Evolutionary conservation across 2,797 vertebrate genomes (phyloP).

Genomic region (Chelidonichthys spinosus): DNA sequence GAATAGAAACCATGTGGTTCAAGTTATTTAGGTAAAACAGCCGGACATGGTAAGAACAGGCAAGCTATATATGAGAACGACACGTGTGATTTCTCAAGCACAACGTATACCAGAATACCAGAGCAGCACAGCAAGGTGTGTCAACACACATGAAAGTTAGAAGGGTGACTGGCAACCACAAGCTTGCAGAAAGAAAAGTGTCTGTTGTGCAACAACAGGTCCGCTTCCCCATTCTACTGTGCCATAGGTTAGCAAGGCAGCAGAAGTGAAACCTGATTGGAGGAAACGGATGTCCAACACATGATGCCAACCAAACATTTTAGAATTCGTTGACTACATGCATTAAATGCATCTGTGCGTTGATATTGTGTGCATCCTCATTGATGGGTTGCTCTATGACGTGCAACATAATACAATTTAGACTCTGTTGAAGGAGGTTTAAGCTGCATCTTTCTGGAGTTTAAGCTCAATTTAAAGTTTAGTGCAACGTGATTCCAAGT

Average conservation of each 20-base stretch:
- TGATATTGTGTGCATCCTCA: background rate
- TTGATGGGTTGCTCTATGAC: background rate
- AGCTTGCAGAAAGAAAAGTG: conserved; percentile 35
- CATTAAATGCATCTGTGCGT: background rate
- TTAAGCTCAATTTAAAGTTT: no score
- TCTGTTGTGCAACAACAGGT: conserved; percentile 55
- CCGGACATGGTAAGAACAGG: background rate
- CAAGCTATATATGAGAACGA: background rate
- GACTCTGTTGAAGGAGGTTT: background rate
- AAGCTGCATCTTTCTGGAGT: background rate
- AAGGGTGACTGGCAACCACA: conserved; percentile 19
- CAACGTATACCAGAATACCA: conserved; percentile 32
- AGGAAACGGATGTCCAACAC: conserved; percentile 66
- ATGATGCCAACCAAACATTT: conserved; percentile 14
- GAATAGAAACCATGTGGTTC: background rate
- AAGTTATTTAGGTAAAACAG: background rate
- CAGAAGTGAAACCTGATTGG: conserved; percentile 76
- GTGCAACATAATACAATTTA: no score
- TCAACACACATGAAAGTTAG: conserved; percentile 53
- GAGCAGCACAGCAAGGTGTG: conserved; percentile 16
- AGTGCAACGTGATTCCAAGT: background rate
- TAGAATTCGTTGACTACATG: background rate
- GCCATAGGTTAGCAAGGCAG: conserved; percentile 41
- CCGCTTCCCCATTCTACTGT: conserved; percentile 60
- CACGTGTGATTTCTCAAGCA: background rate